A percentile compares a stretch with the other conserved stretches of the same genome.
Conservation (phyloP, 2,888 invertebrate genomes). For the Cephus sareptanus region DNA sequence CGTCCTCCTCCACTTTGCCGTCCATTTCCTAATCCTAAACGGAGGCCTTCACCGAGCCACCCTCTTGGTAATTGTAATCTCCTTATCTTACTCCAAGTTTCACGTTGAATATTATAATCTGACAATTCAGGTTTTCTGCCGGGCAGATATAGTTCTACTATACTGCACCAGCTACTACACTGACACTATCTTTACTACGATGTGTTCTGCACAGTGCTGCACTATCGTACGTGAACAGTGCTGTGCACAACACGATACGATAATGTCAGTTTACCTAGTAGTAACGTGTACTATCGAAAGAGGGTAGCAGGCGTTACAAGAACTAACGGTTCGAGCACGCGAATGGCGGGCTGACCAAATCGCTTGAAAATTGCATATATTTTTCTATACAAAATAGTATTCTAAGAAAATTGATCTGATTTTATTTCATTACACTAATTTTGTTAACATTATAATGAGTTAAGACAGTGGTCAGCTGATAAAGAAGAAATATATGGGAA, state of each 20-base stretch:
- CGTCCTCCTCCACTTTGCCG: conserved; percentile 58
- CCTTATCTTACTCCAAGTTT: neutral
- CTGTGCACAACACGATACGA: neutral
- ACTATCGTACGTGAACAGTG: too few relatives aligned
- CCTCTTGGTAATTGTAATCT: neutral
- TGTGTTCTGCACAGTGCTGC: too few relatives aligned
- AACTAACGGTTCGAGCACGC: neutral
- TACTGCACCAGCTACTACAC: neutral
- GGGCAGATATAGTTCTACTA: neutral
- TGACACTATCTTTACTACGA: too few relatives aligned
- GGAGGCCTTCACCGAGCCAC: neutral
- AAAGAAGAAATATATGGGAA: neutral
- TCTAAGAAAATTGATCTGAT: neutral
- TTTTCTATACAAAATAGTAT: neutral
- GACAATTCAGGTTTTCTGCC: neutral
- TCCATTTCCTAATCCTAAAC: conserved; percentile 46
- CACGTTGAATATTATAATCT: neutral
- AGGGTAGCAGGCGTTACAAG: too few relatives aligned
- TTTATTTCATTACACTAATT: neutral
- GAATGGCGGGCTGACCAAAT: neutral
- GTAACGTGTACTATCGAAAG: too few relatives aligned
- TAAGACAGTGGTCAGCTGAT: neutral
- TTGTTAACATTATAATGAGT: neutral
- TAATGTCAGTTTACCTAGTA: neutral
- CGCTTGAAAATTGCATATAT: neutral